These are phyloP conservation scores for Luperina testacea DNA, from an alignment of 2,888 invertebrate genomes.

Conservation along the genomic window DNA sequence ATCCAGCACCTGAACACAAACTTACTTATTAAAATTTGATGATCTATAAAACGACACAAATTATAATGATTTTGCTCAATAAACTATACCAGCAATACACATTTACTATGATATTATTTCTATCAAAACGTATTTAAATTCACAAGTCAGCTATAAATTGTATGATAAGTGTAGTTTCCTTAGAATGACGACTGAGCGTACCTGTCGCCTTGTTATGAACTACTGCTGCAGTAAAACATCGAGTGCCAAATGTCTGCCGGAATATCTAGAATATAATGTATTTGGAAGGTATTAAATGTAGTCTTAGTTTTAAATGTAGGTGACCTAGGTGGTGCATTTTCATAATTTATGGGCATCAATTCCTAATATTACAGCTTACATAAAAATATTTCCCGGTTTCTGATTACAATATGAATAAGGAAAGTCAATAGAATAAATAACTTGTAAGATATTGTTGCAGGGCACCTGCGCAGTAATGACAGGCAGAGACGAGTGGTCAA, in stretches of 20 bases:
- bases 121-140: conserved; percentile 46
- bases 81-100: conserved; percentile 15
- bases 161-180: conserved; percentile 44
- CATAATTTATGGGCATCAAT: background rate
- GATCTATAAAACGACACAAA: conserved; percentile 17
- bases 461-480: background rate
- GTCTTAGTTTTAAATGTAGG: background rate
- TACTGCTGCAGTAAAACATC: conserved; percentile 35
- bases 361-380: background rate
- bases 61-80: background rate
- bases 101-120: conserved; percentile 20
- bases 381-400: background rate
- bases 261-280: background rate
- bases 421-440: background rate
- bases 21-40: conserved; percentile 2
- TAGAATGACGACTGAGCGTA: conserved; percentile 41
- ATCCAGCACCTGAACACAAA: background rate
- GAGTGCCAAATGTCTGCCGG: conserved; percentile 31
- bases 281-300: conserved; percentile 16
- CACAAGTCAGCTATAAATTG: conserved; percentile 42
- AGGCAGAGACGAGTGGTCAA: background rate
- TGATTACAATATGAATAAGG: background rate
- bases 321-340: background rate
- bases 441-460: background rate
- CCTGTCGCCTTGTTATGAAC: conserved; percentile 30